Percentiles rank a stretch among this genome's conserved stretches.
Conservation (phyloP, 2,888 invertebrate genomes). For the Leptopilina myrica region DNA sequence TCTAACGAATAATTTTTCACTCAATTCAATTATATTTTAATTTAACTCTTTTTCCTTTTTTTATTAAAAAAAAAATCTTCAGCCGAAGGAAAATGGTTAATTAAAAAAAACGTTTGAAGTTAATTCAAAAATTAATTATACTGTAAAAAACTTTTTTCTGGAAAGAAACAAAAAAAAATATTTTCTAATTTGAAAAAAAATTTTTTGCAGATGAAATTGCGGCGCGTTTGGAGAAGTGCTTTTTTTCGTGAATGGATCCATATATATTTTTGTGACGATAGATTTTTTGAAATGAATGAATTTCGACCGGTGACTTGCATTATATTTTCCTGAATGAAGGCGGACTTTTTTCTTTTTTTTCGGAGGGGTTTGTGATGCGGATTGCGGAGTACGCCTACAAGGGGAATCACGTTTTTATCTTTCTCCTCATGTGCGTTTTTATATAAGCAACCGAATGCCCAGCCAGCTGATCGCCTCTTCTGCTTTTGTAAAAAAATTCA, state of each 20-base stretch:
- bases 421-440: neutral
- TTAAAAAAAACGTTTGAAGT: no score
- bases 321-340: slow-evolving; percentile 43
- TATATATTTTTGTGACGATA: neutral
- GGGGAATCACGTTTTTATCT: slow-evolving; percentile 32
- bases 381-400: slow-evolving; percentile 29
- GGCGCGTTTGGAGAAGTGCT: no score
- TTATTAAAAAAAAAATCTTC: no score
- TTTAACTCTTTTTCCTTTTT: no score
- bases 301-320: slow-evolving; percentile 35
- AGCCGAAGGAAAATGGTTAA: no score
- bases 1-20: no score
- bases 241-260: neutral
- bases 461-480: slow-evolving; percentile 19
- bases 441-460: slow-evolving; percentile 8
- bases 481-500: slow-evolving; percentile 18
- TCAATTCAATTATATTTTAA: no score
- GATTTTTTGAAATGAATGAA: slow-evolving; percentile 29
- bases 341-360: slow-evolving; percentile 30
- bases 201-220: no score
- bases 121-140: no score
- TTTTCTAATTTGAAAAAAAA: no score
- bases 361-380: neutral
- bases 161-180: no score
- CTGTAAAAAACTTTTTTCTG: no score